Evolutionary conservation across 2,797 vertebrate species (phyloP).

Genomic region (Acrocephalus scirpaceus): DNA sequence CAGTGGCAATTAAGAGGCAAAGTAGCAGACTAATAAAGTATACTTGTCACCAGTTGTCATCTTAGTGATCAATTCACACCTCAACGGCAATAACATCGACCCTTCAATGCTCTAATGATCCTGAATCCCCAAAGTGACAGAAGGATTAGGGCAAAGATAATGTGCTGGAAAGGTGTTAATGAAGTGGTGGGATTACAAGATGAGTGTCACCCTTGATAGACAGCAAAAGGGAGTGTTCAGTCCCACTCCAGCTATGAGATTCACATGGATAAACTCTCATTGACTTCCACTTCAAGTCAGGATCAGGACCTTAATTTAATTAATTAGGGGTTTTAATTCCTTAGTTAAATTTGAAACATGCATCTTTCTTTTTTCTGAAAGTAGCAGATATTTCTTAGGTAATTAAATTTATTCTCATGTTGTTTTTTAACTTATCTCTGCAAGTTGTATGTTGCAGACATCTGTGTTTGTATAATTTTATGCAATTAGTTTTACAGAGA

Average conservation of each 20-base stretch:
- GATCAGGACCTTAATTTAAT: constrained; percentile 30
- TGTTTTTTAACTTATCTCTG: background rate
- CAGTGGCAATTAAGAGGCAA: constrained; percentile 88
- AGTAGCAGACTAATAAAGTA: constrained; percentile 86
- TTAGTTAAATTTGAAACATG: background rate
- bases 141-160: constrained; percentile 71
- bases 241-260: background rate
- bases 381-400: background rate
- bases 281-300: background rate
- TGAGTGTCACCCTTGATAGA: constrained; percentile 1
- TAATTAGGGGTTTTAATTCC: constrained; percentile 2
- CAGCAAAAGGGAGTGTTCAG: constrained; percentile 13
- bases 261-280: background rate
- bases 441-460: background rate
- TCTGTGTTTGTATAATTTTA: background rate
- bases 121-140: constrained; percentile 82
- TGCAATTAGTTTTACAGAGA: background rate
- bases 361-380: background rate
- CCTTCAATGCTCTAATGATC: constrained; percentile 86
- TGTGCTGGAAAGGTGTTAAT: constrained; percentile 74
- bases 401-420: background rate
- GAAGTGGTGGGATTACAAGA: constrained; percentile 63
- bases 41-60: constrained; percentile 88
- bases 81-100: constrained; percentile 83
- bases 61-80: constrained; percentile 89